Conservation (phyloP, 2,797 vertebrate species). For the Characodon lateralis region DNA sequence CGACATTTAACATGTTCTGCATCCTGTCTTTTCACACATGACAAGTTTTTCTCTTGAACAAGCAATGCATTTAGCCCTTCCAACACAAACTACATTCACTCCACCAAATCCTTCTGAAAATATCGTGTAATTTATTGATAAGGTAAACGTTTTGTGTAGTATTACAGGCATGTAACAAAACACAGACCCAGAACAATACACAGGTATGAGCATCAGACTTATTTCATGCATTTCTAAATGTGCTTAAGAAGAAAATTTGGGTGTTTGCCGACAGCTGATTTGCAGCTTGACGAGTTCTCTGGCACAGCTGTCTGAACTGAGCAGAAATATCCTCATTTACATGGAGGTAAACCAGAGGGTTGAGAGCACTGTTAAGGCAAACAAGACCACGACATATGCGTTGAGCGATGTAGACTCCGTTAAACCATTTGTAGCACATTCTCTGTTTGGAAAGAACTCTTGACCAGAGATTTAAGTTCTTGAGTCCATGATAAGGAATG, state of each 20-base stretch:
- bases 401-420: conserved; percentile 72
- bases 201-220: background rate
- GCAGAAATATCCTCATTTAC: conserved; percentile 60
- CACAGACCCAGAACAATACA: background rate
- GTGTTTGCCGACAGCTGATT: background rate
- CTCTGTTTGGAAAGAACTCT: conserved; percentile 50
- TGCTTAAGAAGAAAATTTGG: background rate
- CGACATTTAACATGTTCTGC: background rate
- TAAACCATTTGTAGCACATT: conserved; percentile 52
- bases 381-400: conserved; percentile 82
- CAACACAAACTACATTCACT: background rate
- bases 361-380: conserved; percentile 84
- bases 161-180: background rate
- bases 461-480: conserved; percentile 80
- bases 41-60: background rate
- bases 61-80: background rate
- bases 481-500: conserved; percentile 82
- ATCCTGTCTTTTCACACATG: background rate
- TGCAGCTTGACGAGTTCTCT: background rate
- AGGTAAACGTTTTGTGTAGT: background rate
- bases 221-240: background rate
- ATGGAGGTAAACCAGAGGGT: conserved; percentile 83
- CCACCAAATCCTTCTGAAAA: background rate
- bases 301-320: conserved; percentile 17
- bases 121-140: background rate